These are phyloP conservation scores for Sander lucioperca DNA, from an alignment of 2,113 vertebrate genomes.

Conservation along the genomic window DNA sequence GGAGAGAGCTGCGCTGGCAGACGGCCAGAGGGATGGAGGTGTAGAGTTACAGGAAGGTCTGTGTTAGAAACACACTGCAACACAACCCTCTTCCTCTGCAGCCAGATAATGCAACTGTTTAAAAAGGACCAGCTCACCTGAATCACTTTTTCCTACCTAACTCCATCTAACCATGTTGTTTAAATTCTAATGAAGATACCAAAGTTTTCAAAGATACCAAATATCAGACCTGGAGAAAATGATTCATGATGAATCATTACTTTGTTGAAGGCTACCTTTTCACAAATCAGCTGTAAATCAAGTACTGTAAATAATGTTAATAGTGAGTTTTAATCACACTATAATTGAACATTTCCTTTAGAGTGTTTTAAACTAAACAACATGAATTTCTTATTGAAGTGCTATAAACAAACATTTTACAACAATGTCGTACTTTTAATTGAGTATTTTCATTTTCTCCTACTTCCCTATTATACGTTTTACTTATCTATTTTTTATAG, in stretches of 20 bases:
- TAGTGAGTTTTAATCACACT: too few relatives aligned
- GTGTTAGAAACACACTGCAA: conserved; percentile 9
- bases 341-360: too few relatives aligned
- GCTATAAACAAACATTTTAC: too few relatives aligned
- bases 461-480: too few relatives aligned
- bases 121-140: background rate
- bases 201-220: background rate
- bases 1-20: conserved; percentile 39
- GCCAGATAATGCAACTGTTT: background rate
- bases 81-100: background rate
- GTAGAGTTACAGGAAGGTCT: conserved; percentile 56
- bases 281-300: too few relatives aligned
- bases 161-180: background rate
- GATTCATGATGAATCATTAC: background rate
- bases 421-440: too few relatives aligned
- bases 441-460: too few relatives aligned
- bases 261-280: too few relatives aligned
- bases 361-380: too few relatives aligned
- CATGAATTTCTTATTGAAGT: too few relatives aligned
- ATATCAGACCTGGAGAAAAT: background rate
- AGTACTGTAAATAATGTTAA: too few relatives aligned
- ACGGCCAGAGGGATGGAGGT: conserved; percentile 25
- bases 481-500: too few relatives aligned
- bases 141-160: background rate
- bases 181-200: background rate